Conservation (phyloP, 2,113 vertebrate species). For the Morphnarchus princeps region DNA sequence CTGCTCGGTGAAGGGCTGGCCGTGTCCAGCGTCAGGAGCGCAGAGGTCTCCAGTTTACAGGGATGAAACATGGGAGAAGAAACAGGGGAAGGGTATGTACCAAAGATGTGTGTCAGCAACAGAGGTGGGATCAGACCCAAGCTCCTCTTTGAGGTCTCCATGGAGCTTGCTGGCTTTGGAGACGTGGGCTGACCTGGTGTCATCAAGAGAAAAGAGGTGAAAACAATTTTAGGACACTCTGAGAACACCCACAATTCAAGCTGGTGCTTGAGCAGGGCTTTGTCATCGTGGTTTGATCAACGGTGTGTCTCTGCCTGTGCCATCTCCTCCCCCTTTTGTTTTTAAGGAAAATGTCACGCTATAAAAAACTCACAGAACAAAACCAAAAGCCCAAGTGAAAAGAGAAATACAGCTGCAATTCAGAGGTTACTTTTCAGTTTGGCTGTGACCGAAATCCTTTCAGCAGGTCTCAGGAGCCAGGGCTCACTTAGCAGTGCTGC, state of each 20-base stretch:
- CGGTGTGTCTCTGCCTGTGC: neutral
- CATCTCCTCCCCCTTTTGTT: conserved; percentile 5
- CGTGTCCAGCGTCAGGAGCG: neutral
- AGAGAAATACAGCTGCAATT: neutral
- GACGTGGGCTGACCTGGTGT: neutral
- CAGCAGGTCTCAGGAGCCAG: neutral
- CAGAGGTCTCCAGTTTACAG: neutral
- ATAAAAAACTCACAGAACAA: neutral
- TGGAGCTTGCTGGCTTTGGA: neutral
- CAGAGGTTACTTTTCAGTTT: neutral
- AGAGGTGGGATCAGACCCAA: neutral
- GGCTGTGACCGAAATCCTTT: neutral
- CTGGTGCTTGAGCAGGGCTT: neutral
- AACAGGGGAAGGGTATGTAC: neutral
- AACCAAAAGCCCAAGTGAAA: neutral
- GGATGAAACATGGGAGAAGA: neutral
- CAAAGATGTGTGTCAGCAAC: neutral
- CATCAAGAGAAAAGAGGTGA: neutral
- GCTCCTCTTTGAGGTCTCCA: neutral
- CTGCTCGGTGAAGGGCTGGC: neutral
- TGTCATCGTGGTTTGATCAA: neutral
- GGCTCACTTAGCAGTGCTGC: neutral
- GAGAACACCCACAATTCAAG: neutral
- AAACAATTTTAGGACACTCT: neutral
- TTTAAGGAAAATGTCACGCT: conserved; percentile 4